Evolutionary conservation across 2,797 vertebrate genomes (phyloP).

Genomic region (Acomys russatus): DNA sequence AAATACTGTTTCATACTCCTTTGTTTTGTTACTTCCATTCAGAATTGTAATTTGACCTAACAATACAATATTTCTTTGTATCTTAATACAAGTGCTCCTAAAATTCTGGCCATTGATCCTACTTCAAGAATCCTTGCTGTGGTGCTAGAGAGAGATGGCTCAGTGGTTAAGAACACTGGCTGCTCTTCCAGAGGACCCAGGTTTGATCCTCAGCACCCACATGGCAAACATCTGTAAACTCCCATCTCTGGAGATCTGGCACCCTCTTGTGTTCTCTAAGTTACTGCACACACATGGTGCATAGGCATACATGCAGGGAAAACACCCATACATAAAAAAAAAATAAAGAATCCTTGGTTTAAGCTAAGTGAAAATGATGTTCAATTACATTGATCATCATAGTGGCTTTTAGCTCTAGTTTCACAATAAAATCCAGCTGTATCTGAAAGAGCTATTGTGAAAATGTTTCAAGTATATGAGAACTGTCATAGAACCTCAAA

Average conservation of each 20-base stretch:
- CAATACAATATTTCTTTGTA: neutral
- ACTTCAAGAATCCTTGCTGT: conserved; percentile 38
- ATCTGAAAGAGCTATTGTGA: conserved; percentile 42
- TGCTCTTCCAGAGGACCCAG: neutral
- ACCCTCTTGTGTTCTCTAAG: neutral
- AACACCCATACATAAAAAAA: neutral
- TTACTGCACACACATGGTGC: neutral
- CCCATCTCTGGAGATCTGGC: neutral
- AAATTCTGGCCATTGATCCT: conserved; percentile 39
- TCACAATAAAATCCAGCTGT: conserved; percentile 23
- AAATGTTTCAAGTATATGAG: conserved; percentile 50
- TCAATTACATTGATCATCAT: conserved; percentile 16
- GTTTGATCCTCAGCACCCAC: neutral
- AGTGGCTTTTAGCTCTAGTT: conserved; percentile 50
- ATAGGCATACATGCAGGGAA: neutral
- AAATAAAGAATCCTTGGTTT: conserved; percentile 37
- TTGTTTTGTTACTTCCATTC: conserved; percentile 36
- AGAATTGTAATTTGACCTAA: conserved; percentile 59
- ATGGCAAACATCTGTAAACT: neutral
- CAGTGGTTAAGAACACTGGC: neutral
- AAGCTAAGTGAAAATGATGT: conserved; percentile 42
- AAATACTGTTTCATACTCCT: conserved; percentile 33
- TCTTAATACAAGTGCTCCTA: conserved; percentile 9
- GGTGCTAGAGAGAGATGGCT: no score
- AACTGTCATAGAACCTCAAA: conserved; percentile 40